phyloP scores from a whole-genome alignment of 2,113 vertebrate genomes.

The Drymodes brunneopygia region DNA sequence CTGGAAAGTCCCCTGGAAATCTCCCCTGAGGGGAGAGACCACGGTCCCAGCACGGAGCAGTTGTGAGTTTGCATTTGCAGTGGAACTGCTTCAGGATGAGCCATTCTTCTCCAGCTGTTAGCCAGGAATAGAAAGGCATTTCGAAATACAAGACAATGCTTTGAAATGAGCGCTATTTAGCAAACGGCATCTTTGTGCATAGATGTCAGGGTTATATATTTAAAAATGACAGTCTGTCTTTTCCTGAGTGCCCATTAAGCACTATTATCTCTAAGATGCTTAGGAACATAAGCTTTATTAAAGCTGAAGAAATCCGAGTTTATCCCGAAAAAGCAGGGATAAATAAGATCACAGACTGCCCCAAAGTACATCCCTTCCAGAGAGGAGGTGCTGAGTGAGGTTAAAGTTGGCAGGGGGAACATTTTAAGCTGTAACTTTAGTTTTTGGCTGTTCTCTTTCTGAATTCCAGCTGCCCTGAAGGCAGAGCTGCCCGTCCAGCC shows the following conservation, averaged over 20 bases:
- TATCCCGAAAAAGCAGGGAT: slow-evolving; percentile 56
- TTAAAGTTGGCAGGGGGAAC: neutral
- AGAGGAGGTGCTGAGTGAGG: neutral
- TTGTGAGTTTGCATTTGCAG: neutral
- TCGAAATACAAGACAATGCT: neutral
- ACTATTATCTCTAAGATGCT: slow-evolving; percentile 53
- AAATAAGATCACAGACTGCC: neutral
- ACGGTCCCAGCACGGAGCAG: neutral
- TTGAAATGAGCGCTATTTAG: neutral
- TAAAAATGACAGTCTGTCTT: neutral
- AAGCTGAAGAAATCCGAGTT: slow-evolving; percentile 61
- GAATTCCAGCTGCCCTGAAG: neutral
- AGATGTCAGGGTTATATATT: neutral
- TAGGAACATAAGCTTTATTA: slow-evolving; percentile 53
- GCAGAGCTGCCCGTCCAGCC: neutral
- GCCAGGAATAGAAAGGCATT: neutral
- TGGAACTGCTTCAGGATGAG: neutral
- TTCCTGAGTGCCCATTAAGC: slow-evolving; percentile 35
- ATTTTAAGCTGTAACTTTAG: neutral
- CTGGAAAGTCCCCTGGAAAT: neutral
- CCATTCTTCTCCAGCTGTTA: neutral
- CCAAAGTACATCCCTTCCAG: neutral
- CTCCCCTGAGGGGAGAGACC: neutral
- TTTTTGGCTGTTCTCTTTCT: neutral
- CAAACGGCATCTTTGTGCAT: neutral